phyloP scores from a whole-genome alignment of 2,797 vertebrate species.

The Mareca penelope region DNA sequence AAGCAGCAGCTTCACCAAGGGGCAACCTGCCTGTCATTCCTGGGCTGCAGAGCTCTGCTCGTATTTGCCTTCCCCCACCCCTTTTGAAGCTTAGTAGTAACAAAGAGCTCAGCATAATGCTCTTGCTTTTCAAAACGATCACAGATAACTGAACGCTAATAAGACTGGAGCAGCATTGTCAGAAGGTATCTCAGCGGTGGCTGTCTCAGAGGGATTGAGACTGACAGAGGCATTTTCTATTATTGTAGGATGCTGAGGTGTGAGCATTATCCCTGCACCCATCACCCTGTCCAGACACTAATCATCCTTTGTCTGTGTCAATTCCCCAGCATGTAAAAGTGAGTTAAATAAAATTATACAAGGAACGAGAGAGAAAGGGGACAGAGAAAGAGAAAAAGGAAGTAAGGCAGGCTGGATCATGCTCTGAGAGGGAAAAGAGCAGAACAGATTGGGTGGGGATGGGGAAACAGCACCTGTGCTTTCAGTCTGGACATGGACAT shows the following conservation, averaged over 20 bases:
- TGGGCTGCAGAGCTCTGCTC: conserved; percentile 3
- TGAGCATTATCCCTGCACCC: conserved; percentile 34
- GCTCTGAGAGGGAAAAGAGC: neutral
- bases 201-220: conserved; percentile 10
- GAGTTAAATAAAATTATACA: neutral
- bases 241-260: conserved; percentile 58
- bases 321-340: neutral
- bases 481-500: neutral
- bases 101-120: conserved; percentile 60
- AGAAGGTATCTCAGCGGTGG: conserved; percentile 53
- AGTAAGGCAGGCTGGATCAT: neutral
- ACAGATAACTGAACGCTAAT: conserved; percentile 54
- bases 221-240: conserved; percentile 69
- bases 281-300: conserved; percentile 19
- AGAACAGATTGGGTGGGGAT: neutral
- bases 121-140: conserved; percentile 66
- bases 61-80: conserved; percentile 8
- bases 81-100: conserved; percentile 11
- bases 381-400: neutral
- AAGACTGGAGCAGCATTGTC: conserved; percentile 68
- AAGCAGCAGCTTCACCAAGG: conserved; percentile 33
- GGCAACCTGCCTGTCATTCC: neutral
- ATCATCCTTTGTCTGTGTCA: conserved; percentile 16
- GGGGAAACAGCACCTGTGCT: neutral
- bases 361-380: neutral